These are phyloP conservation scores for Gymnogyps californianus DNA, from an alignment of 2,113 vertebrate species.

Conservation along the genomic window DNA sequence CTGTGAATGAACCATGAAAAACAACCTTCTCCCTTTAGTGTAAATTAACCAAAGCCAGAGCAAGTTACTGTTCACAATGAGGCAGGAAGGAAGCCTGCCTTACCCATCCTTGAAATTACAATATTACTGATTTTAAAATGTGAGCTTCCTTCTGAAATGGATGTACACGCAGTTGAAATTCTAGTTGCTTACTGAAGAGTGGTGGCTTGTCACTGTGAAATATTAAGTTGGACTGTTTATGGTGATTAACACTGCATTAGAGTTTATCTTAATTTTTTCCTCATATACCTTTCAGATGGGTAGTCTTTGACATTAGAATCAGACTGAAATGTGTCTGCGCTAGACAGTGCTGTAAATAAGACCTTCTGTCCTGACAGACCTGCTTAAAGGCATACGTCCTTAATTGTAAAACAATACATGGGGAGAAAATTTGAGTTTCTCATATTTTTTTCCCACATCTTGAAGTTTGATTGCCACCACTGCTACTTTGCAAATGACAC, in stretches of 20 bases:
- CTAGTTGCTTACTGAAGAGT: not conserved
- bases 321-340: not conserved
- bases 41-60: not conserved
- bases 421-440: not conserved
- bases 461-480: not conserved
- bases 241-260: too few relatives aligned
- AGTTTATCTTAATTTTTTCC: not conserved
- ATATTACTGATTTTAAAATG: not conserved
- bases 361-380: not conserved
- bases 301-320: not conserved
- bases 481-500: not conserved
- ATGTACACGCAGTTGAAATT: not conserved
- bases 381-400: not conserved
- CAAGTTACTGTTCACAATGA: rapidly evolving
- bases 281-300: not conserved
- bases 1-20: not conserved
- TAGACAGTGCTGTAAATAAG: not conserved
- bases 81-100: not conserved
- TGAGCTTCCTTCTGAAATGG: not conserved
- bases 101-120: not conserved
- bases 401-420: not conserved
- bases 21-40: not conserved
- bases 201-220: not conserved
- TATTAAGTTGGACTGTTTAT: not conserved
- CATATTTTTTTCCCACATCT: not conserved